phyloP scores from a whole-genome alignment of 2,113 vertebrate genomes.

The Lagopus muta region DNA sequence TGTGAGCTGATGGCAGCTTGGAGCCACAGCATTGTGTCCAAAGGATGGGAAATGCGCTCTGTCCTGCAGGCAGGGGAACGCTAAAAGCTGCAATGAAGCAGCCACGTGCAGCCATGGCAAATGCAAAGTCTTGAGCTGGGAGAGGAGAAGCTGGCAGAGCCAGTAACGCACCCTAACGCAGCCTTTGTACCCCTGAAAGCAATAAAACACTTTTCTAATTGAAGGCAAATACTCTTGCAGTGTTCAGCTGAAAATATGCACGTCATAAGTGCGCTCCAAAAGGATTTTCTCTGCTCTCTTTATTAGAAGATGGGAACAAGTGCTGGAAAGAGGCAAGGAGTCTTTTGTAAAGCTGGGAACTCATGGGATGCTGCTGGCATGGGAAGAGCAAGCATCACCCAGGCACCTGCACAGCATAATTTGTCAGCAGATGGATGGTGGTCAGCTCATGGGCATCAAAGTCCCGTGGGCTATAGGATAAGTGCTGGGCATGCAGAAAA shows the following conservation, averaged over 20 bases:
- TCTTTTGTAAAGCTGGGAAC: neutral
- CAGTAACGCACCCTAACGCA: neutral
- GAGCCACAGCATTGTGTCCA: no score
- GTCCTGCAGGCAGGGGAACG: neutral
- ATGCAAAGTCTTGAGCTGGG: neutral
- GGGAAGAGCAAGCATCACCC: neutral
- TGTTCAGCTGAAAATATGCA: neutral
- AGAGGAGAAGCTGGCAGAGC: neutral
- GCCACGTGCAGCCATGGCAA: neutral
- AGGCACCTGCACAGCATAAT: neutral
- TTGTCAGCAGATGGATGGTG: neutral
- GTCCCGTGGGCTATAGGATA: neutral
- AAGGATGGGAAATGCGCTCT: neutral
- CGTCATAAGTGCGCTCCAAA: no score
- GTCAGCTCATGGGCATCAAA: fast-evolving
- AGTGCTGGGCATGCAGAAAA: neutral
- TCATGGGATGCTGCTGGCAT: fast-evolving
- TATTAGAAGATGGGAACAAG: no score
- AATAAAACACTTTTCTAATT: neutral
- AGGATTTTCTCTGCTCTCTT: neutral
- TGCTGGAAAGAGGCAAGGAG: neutral
- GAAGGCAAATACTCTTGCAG: neutral
- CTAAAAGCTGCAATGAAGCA: neutral
- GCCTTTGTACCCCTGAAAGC: neutral
- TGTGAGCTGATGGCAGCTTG: neutral